phyloP scores from a whole-genome alignment of 2,113 vertebrate species.

The Zosterops japonicus region DNA sequence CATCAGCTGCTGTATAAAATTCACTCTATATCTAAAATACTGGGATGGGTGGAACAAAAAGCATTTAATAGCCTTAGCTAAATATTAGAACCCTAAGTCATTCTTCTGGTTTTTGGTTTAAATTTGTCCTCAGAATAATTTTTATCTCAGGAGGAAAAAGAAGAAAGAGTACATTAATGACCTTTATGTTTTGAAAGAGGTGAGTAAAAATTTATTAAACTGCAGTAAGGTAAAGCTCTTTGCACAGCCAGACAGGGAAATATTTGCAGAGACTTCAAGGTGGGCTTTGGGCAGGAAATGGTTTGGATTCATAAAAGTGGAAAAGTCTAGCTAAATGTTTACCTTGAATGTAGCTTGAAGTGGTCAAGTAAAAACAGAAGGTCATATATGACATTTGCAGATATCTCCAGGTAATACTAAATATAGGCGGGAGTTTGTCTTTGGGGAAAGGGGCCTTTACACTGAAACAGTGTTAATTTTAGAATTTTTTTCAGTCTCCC shows the following conservation, averaged over 20 bases:
- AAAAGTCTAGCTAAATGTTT: constrained; percentile 66
- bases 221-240: constrained; percentile 32
- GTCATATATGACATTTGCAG: constrained; percentile 72
- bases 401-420: constrained; percentile 58
- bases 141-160: not conserved
- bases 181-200: constrained; percentile 52
- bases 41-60: not conserved
- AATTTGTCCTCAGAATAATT: constrained; percentile 30
- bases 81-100: constrained; percentile 37
- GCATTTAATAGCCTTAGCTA: not conserved
- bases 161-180: constrained; percentile 31
- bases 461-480: not conserved
- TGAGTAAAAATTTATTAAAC: constrained; percentile 58
- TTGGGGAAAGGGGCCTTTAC: not conserved
- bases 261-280: constrained; percentile 49
- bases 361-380: constrained; percentile 70
- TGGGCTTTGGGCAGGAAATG: constrained; percentile 29
- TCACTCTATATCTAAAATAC: not conserved
- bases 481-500: constrained; percentile 25
- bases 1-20: not conserved
- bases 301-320: constrained; percentile 59
- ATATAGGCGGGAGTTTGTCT: constrained; percentile 45
- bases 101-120: not conserved
- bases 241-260: constrained; percentile 43
- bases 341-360: constrained; percentile 40